These are phyloP conservation scores for Tauraco erythrolophus DNA, from an alignment of 2,113 vertebrate genomes.

Conservation along the genomic window DNA sequence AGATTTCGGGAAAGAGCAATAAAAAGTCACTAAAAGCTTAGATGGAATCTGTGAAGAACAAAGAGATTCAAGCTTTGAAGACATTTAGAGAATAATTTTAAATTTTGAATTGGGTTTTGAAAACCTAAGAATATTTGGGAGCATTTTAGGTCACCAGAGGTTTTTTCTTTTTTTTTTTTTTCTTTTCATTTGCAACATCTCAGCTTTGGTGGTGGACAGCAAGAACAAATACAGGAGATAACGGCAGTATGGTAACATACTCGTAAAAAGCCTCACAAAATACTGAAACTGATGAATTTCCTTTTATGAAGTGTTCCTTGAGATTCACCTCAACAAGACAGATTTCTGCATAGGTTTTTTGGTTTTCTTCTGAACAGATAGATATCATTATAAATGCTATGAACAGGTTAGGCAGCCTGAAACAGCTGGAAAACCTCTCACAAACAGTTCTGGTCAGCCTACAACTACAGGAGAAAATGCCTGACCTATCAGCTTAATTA, in stretches of 20 bases:
- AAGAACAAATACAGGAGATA: not conserved
- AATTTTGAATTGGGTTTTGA: not conserved
- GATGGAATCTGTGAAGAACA: not conserved
- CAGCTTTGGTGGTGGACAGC: not conserved
- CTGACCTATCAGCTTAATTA: not conserved
- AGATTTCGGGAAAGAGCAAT: not conserved
- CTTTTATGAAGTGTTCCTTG: not conserved
- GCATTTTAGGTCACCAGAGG: not conserved
- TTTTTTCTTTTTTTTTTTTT: too few relatives aligned
- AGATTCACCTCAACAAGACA: not conserved
- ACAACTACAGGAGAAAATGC: not conserved
- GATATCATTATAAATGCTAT: not conserved
- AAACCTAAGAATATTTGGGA: not conserved
- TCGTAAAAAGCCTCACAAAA: not conserved
- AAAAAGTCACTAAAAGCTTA: not conserved
- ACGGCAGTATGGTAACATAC: not conserved
- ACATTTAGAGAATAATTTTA: not conserved
- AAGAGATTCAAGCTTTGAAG: not conserved
- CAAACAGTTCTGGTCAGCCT: not conserved
- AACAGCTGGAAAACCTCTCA: not conserved
- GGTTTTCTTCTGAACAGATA: not conserved
- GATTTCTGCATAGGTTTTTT: not conserved
- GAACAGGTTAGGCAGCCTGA: not conserved
- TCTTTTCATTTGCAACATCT: not conserved
- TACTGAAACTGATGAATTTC: not conserved